phyloP scores from a whole-genome alignment of 2,797 vertebrate genomes.

The Scleropages formosus region DNA sequence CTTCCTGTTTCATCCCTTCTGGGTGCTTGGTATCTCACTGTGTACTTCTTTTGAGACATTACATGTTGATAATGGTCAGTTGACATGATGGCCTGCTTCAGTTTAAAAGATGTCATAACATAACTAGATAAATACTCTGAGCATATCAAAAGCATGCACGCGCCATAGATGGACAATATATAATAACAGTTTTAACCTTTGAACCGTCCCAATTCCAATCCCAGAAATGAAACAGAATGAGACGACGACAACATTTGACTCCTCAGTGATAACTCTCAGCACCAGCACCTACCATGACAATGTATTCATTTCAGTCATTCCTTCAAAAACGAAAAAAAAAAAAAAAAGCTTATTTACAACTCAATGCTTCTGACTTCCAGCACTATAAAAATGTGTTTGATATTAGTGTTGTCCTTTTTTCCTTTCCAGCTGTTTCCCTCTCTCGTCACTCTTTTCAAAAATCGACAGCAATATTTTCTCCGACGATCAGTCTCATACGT shows the following conservation, averaged over 20 bases:
- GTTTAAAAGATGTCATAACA: not conserved
- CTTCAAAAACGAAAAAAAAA: constrained; percentile 68
- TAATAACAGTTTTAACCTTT: not conserved
- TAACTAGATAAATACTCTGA: constrained; percentile 15
- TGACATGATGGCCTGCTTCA: not conserved
- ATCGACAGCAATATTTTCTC: constrained; percentile 47
- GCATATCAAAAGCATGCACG: constrained; percentile 1
- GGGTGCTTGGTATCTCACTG: not conserved
- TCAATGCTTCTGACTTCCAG: constrained; percentile 64
- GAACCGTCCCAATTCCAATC: not conserved
- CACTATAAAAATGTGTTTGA: constrained; percentile 70
- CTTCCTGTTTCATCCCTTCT: constrained; percentile 9
- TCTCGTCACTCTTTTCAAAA: constrained; percentile 58
- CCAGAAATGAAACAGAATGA: constrained; percentile 29
- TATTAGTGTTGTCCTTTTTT: constrained; percentile 49
- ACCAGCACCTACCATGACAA: constrained; percentile 73
- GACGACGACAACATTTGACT: constrained; percentile 47
- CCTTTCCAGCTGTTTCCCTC: constrained; percentile 35
- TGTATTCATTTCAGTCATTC: constrained; percentile 62
- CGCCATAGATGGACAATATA: constrained; percentile 18
- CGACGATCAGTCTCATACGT: constrained; percentile 47
- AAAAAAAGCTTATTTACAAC: constrained; percentile 82
- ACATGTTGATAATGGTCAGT: not conserved
- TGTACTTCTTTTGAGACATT: constrained; percentile 5
- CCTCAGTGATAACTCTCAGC: constrained; percentile 40